Conservation (phyloP, 2,888 invertebrate genomes). For the Cecidostiba fungosa region DNA sequence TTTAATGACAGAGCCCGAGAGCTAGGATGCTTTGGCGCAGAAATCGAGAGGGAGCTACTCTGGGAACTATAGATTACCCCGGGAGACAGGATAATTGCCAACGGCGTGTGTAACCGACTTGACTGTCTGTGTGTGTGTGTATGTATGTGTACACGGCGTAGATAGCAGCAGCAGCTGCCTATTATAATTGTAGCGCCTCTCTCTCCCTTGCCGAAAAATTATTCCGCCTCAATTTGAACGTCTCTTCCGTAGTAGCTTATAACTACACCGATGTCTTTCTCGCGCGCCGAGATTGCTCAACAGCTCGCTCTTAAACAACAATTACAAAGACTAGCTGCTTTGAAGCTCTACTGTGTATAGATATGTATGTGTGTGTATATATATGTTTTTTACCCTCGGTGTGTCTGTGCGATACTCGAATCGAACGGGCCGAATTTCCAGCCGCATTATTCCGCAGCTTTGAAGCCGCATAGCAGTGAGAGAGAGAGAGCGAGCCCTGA, state of each 20-base stretch:
- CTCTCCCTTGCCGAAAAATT: conserved; percentile 42
- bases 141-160: conserved; percentile 27
- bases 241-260: conserved; percentile 15
- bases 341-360: neutral
- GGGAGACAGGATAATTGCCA: conserved; percentile 74
- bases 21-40: neutral
- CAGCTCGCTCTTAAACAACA: neutral
- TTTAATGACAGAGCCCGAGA: conserved; percentile 73
- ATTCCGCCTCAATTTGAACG: conserved; percentile 44
- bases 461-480: conserved; percentile 60
- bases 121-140: too few relatives aligned
- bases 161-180: conserved; percentile 69
- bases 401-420: neutral
- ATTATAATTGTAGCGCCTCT: conserved; percentile 70
- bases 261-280: conserved; percentile 20
- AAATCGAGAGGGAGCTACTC: conserved; percentile 16
- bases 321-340: neutral
- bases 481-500: conserved; percentile 48
- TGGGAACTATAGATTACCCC: conserved; percentile 72
- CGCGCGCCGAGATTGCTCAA: neutral
- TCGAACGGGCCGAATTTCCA: conserved; percentile 58
- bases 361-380: neutral
- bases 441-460: conserved; percentile 54
- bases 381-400: neutral
- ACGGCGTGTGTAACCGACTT: neutral